phyloP scores from a whole-genome alignment of 2,888 invertebrate species.

The Lagria hirta region DNA sequence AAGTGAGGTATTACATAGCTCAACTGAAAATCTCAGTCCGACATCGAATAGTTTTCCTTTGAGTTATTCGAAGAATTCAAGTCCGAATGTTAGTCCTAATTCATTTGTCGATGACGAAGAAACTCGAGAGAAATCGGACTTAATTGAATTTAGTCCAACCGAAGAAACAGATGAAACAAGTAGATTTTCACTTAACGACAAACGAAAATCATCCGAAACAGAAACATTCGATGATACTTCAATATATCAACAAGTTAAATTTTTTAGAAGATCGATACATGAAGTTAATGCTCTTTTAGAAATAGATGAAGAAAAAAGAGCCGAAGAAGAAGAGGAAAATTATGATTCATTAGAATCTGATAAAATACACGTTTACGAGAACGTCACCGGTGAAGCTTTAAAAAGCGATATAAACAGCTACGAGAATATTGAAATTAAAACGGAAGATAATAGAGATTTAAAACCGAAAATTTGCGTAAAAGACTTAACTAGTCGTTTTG shows the following conservation, averaged over 20 bases:
- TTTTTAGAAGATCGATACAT: constrained; percentile 71
- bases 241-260: constrained; percentile 76
- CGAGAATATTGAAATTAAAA: constrained; percentile 7
- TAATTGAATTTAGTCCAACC: constrained; percentile 47
- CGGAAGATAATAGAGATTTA: constrained; percentile 11
- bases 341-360: constrained; percentile 47
- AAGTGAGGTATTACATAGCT: constrained; percentile 47
- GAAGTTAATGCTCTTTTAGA: constrained; percentile 68
- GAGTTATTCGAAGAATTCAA: constrained; percentile 46
- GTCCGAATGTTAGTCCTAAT: constrained; percentile 49
- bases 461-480: constrained; percentile 42
- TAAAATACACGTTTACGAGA: constrained; percentile 46
- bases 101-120: constrained; percentile 34
- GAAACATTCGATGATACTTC: constrained; percentile 51
- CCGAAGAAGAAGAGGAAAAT: constrained; percentile 30
- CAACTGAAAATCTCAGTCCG: constrained; percentile 48
- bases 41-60: constrained; percentile 48
- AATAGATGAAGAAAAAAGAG: constrained; percentile 36
- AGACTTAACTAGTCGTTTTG: constrained; percentile 45
- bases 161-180: constrained; percentile 21
- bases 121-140: constrained; percentile 7
- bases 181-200: constrained; percentile 40
- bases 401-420: not conserved
- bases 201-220: constrained; percentile 48
- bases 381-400: constrained; percentile 38